These are phyloP conservation scores for Climacteris rufus DNA, from an alignment of 2,113 vertebrate species.

Conservation along the genomic window DNA sequence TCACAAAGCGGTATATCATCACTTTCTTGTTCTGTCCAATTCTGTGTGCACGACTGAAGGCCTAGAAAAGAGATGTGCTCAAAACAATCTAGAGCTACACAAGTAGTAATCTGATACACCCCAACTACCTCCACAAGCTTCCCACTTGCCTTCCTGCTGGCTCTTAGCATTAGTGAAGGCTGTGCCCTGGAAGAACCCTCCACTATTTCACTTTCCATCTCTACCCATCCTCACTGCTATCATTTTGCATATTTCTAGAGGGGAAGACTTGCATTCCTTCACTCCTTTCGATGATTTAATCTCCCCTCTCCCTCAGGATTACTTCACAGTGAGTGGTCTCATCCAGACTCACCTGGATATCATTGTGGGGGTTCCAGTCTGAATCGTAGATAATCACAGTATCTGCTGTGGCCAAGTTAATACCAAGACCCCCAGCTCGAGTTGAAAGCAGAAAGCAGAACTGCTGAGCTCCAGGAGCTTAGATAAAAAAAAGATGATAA, in stretches of 20 bases:
- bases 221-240: not conserved
- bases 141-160: not conserved
- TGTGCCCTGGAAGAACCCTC: not conserved
- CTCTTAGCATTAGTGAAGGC: not conserved
- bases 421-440: constrained; percentile 94
- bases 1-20: constrained; percentile 99
- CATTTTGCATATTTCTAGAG: not conserved
- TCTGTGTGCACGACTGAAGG: constrained; percentile 96
- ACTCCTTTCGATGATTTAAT: not conserved
- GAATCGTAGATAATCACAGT: constrained; percentile 98
- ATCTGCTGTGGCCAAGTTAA: constrained; percentile 96
- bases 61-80: constrained; percentile 69
- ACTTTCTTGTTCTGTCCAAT: constrained; percentile 98
- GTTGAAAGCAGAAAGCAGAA: constrained; percentile 98
- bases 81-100: not conserved
- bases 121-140: not conserved
- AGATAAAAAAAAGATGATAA: not conserved
- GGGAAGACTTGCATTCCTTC: not conserved
- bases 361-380: constrained; percentile 98
- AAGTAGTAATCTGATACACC: not conserved
- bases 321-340: not conserved
- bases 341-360: constrained; percentile 88
- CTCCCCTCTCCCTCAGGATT: not conserved
- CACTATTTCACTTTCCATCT: not conserved
- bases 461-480: constrained; percentile 94